Evolutionary conservation across 1,140 invertebrate genomes (phyloP).

Genomic region (Parapsyche elsis): DNA sequence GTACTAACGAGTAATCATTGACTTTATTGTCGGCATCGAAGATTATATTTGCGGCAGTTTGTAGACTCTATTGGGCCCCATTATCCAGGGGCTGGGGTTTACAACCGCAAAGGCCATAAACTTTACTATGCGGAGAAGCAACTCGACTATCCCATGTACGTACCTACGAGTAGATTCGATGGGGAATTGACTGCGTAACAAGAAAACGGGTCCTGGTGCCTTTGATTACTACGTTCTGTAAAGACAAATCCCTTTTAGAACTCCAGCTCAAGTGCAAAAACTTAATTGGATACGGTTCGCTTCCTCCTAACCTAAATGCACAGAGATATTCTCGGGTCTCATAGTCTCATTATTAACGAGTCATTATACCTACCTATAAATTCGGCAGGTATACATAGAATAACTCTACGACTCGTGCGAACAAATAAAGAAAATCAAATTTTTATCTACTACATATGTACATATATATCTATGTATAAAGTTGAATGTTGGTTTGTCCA

Average conservation of each 20-base stretch:
- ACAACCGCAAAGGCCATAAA: conserved; percentile 32
- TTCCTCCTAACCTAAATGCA: not conserved
- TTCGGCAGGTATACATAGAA: too few species aligned
- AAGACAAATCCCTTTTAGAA: not conserved
- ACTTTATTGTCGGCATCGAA: not conserved
- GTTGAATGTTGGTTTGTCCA: too few species aligned
- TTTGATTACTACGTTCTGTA: not conserved
- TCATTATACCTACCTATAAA: too few species aligned
- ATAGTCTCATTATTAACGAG: too few species aligned
- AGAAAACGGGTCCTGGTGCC: conserved; percentile 6
- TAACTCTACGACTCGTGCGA: too few species aligned
- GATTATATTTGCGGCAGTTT: not conserved
- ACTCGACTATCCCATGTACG: not conserved
- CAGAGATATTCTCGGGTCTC: too few species aligned
- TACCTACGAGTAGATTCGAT: not conserved
- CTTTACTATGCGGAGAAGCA: conserved; percentile 7
- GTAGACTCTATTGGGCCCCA: not conserved
- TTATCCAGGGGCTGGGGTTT: conserved; percentile 29
- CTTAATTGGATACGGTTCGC: conserved; percentile 23
- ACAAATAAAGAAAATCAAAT: not conserved
- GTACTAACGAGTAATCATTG: conserved; percentile 7
- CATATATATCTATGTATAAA: too few species aligned
- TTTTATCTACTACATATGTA: not conserved
- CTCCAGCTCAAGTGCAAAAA: not conserved
- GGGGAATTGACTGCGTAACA: conserved; percentile 23